Evolutionary conservation across 2,113 vertebrate species (phyloP).

Genomic region (Oophaga pumilio): DNA sequence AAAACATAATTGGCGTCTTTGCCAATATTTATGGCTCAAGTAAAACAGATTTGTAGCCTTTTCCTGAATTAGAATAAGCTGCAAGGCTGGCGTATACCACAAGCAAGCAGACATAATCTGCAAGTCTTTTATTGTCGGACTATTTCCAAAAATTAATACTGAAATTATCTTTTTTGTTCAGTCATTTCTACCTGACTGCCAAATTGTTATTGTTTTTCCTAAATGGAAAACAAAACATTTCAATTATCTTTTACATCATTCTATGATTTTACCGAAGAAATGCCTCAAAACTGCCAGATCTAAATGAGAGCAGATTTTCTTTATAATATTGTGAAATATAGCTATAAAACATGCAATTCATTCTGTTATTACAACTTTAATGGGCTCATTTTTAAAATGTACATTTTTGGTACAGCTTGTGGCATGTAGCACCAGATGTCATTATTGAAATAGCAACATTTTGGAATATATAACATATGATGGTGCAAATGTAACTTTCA

Average conservation of each 20-base stretch:
- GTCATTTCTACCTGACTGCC: constrained; percentile 36
- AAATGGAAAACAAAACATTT: constrained; percentile 36
- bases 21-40: not conserved
- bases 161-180: constrained; percentile 25
- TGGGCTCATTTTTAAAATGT: not conserved
- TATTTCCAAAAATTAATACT: constrained; percentile 18
- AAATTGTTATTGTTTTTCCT: constrained; percentile 26
- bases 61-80: constrained; percentile 2
- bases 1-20: not conserved
- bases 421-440: not conserved
- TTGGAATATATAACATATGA: not conserved
- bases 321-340: not conserved
- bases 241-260: constrained; percentile 31
- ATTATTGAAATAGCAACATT: not conserved
- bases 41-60: constrained; percentile 13
- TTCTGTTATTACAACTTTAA: not conserved
- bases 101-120: constrained; percentile 26
- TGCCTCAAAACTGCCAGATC: not conserved
- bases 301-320: not conserved
- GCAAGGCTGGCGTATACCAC: not conserved
- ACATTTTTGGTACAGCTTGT: not conserved
- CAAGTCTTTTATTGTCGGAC: constrained; percentile 33
- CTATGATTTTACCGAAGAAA: not conserved
- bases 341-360: not conserved
- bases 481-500: not conserved